These are phyloP conservation scores for Chroicocephalus ridibundus DNA, from an alignment of 2,113 vertebrate genomes.

Conservation along the genomic window DNA sequence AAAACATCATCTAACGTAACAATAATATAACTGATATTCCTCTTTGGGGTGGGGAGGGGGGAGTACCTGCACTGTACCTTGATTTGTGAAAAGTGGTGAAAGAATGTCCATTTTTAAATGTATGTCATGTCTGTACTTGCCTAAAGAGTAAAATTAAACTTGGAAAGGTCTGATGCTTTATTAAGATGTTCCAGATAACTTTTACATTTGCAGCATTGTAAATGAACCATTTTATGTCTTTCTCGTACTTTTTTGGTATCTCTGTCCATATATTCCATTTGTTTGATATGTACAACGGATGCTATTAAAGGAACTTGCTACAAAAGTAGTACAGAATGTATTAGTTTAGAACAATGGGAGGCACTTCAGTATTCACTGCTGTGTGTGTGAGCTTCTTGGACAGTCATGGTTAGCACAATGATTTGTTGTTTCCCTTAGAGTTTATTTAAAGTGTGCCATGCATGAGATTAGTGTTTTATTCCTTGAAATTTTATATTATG, in stretches of 20 bases:
- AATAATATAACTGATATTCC: slow-evolving; percentile 82
- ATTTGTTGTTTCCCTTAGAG: slow-evolving; percentile 56
- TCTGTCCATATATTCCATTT: slow-evolving; percentile 58
- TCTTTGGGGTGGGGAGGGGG: neutral
- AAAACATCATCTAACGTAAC: slow-evolving; percentile 91
- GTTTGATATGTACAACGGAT: slow-evolving; percentile 50
- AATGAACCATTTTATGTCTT: slow-evolving; percentile 70
- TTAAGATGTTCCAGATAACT: slow-evolving; percentile 59
- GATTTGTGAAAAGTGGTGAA: slow-evolving; percentile 66
- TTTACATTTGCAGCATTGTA: slow-evolving; percentile 70
- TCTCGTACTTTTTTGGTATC: slow-evolving; percentile 66
- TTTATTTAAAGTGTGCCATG: slow-evolving; percentile 62
- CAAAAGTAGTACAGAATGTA: slow-evolving; percentile 13
- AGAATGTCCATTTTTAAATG: slow-evolving; percentile 69
- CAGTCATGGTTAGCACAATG: slow-evolving; percentile 64
- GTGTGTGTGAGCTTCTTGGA: slow-evolving; percentile 22
- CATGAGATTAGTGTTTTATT: slow-evolving; percentile 71
- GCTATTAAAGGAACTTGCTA: slow-evolving; percentile 63
- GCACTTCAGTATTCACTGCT: slow-evolving; percentile 30
- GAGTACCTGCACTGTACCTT: slow-evolving; percentile 56
- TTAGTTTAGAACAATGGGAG: slow-evolving; percentile 30
- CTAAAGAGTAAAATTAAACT: slow-evolving; percentile 73
- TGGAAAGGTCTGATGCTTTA: slow-evolving; percentile 62
- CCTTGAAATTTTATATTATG: slow-evolving; percentile 60
- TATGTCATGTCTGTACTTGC: slow-evolving; percentile 67